Conservation (phyloP, 2,113 vertebrate species). For the Apteryx owenii region DNA sequence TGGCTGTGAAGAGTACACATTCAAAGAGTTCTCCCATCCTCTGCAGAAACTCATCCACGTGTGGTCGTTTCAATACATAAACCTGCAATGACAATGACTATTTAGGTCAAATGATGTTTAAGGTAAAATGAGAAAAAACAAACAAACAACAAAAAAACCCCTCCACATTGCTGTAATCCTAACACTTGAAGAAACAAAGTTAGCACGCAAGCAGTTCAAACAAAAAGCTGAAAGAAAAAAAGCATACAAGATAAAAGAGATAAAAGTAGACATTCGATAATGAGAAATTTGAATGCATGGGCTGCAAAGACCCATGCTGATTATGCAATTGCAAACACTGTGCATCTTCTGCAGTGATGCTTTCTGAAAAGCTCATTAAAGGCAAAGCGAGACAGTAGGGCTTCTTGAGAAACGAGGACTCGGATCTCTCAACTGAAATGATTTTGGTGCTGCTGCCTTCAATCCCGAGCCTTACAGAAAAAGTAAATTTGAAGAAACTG, state of each 20-base stretch:
- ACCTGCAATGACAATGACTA: constrained; percentile 78
- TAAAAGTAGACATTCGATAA: neutral
- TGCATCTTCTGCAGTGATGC: constrained; percentile 11
- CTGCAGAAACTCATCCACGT: constrained; percentile 96
- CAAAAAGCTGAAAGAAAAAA: neutral
- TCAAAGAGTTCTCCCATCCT: constrained; percentile 97
- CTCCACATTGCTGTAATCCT: neutral
- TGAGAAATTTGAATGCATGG: neutral
- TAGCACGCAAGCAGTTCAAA: neutral
- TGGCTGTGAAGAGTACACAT: constrained; percentile 97
- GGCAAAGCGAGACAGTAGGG: neutral
- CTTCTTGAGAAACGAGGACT: neutral
- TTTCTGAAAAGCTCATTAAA: neutral
- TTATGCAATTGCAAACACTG: neutral
- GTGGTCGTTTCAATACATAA: constrained; percentile 95
- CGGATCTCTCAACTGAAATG: neutral
- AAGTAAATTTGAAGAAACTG: neutral
- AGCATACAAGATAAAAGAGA: neutral
- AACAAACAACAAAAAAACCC: no score
- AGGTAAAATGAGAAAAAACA: neutral
- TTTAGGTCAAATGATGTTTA: neutral
- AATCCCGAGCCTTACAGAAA: neutral
- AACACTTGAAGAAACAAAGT: neutral
- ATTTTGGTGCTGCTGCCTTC: neutral
- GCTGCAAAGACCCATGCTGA: constrained; percentile 16